phyloP scores from a whole-genome alignment of 2,113 vertebrate genomes.

The Gymnogyps californianus region DNA sequence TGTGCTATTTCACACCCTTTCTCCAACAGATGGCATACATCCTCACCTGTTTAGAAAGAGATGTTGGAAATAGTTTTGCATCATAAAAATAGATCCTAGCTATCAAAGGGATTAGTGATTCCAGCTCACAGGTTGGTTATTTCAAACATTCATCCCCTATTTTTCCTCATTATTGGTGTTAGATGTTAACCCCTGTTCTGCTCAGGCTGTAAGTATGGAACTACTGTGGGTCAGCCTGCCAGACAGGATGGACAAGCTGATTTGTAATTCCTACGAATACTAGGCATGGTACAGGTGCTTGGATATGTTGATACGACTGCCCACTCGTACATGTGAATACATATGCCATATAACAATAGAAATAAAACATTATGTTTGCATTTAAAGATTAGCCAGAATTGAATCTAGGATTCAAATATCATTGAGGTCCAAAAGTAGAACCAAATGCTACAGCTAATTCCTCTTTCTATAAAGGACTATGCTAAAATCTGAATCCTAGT shows the following conservation, averaged over 20 bases:
- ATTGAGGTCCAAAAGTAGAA: not conserved
- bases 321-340: not conserved
- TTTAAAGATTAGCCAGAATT: not conserved
- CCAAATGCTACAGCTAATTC: not conserved
- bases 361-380: not conserved
- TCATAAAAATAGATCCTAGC: not conserved
- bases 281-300: not conserved
- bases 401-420: not conserved
- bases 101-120: not conserved
- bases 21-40: slow-evolving; percentile 31
- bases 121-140: not conserved
- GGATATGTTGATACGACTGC: not conserved
- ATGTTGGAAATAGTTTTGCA: not conserved
- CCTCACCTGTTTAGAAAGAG: slow-evolving; percentile 24
- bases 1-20: slow-evolving; percentile 20
- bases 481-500: not conserved
- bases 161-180: not conserved
- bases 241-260: not conserved
- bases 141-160: not conserved
- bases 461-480: not conserved
- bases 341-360: not conserved
- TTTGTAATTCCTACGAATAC: not conserved
- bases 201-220: not conserved
- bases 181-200: not conserved
- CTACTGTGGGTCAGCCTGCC: not conserved